Conservation (phyloP, 2,888 invertebrate genomes). For the Metopia argyrocephala region DNA sequence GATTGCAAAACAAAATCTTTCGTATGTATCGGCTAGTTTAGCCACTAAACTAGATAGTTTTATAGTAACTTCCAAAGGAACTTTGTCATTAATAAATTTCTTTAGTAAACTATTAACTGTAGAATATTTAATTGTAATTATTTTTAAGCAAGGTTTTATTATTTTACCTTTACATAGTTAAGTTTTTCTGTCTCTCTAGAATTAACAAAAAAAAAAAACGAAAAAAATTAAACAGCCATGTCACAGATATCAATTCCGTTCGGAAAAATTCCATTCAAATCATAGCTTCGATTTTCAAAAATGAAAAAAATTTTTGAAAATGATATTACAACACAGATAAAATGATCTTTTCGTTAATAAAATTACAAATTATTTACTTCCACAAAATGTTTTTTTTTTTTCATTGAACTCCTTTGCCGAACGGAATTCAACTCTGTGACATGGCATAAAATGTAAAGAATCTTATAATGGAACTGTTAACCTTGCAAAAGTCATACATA, state of each 20-base stretch:
- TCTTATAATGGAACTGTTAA: slow-evolving; percentile 44
- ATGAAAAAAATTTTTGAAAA: too few relatives aligned
- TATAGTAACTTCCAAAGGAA: slow-evolving; percentile 53
- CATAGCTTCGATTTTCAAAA: too few relatives aligned
- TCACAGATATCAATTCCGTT: too few relatives aligned
- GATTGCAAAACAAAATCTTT: slow-evolving; percentile 26
- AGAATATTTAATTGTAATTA: slow-evolving; percentile 27
- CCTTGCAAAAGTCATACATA: slow-evolving; percentile 54
- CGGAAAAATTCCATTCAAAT: too few relatives aligned
- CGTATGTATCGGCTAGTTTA: slow-evolving; percentile 29
- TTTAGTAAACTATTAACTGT: slow-evolving; percentile 16
- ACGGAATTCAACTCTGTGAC: too few relatives aligned
- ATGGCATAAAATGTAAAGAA: neutral
- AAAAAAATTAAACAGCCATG: slow-evolving; percentile 2
- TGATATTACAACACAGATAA: too few relatives aligned
- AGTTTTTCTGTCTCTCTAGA: slow-evolving; percentile 16
- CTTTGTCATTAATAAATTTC: slow-evolving; percentile 22
- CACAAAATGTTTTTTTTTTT: too few relatives aligned
- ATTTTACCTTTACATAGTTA: slow-evolving; percentile 23
- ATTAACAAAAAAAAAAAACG: slow-evolving; percentile 6
- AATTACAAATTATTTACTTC: too few relatives aligned
- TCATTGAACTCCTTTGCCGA: too few relatives aligned
- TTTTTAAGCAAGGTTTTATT: slow-evolving; percentile 20
- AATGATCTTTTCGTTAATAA: too few relatives aligned
- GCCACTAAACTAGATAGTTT: slow-evolving; percentile 56